A percentile compares a stretch with the other conserved stretches of the same genome.
Conservation (phyloP, 1,140 invertebrate species). For the Thaumetopoea pityocampa region DNA sequence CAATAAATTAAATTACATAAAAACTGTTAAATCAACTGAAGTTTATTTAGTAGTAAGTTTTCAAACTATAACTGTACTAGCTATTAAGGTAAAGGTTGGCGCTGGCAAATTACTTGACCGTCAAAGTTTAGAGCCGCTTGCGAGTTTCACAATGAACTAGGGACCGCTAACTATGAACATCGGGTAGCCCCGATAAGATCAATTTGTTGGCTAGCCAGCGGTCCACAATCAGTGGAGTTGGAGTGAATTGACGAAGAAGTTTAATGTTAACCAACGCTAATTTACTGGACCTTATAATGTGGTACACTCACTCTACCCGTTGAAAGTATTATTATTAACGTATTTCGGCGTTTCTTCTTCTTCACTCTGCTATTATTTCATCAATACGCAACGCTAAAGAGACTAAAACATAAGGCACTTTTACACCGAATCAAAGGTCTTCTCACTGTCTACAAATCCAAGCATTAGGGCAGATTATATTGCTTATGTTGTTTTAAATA, state of each 20-base stretch:
- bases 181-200: slow-evolving; percentile 30
- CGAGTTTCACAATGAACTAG: slow-evolving; percentile 32
- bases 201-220: slow-evolving; percentile 24
- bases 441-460: no score
- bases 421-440: no score
- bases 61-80: slow-evolving; percentile 19
- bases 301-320: slow-evolving; percentile 21
- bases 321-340: slow-evolving; percentile 18
- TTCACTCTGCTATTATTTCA: slow-evolving; percentile 11
- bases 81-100: slow-evolving; percentile 33
- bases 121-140: slow-evolving; percentile 19
- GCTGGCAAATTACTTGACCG: slow-evolving; percentile 37
- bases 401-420: no score
- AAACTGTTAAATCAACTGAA: slow-evolving; percentile 9
- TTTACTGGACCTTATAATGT: slow-evolving; percentile 16
- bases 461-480: no score
- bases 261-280: slow-evolving; percentile 26
- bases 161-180: slow-evolving; percentile 37
- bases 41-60: slow-evolving; percentile 13
- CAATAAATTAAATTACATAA: slow-evolving; percentile 2
- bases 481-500: no score
- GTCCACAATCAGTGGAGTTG: slow-evolving; percentile 24
- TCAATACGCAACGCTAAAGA: not conserved
- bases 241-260: slow-evolving; percentile 24
- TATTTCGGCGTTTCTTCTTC: not conserved